Evolutionary conservation across 2,113 vertebrate genomes (phyloP).

Genomic region (Lepus europaeus): DNA sequence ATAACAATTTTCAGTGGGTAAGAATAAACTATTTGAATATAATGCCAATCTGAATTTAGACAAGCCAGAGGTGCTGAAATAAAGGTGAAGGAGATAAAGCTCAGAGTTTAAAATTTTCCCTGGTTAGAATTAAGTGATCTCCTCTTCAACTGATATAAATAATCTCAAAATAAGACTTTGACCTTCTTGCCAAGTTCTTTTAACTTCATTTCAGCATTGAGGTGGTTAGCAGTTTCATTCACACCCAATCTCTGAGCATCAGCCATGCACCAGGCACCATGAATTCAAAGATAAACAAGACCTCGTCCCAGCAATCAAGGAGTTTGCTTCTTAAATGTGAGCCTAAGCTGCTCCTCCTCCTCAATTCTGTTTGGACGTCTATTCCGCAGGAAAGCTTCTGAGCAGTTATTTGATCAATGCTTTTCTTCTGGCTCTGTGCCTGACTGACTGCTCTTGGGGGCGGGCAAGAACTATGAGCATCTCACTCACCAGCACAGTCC

Average conservation of each 20-base stretch:
- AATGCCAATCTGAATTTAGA: neutral
- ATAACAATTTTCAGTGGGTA: neutral
- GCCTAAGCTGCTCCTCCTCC: neutral
- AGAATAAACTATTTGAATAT: neutral
- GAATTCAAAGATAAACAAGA: neutral
- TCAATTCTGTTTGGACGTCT: neutral
- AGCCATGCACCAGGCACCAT: neutral
- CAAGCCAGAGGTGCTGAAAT: neutral
- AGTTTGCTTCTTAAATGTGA: neutral
- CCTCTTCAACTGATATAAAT: slow-evolving; percentile 9
- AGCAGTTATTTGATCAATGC: neutral
- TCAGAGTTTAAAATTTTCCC: slow-evolving; percentile 4
- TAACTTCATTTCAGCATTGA: neutral
- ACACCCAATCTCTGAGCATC: neutral
- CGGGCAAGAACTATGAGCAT: neutral
- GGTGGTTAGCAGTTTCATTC: neutral
- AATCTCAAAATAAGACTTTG: slow-evolving; percentile 14
- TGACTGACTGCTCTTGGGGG: neutral
- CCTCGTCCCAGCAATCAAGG: neutral
- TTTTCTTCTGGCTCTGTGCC: neutral
- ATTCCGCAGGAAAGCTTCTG: neutral
- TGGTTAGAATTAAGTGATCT: neutral
- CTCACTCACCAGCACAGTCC: neutral
- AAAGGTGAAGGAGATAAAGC: neutral
- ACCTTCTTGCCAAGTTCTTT: neutral